These are phyloP conservation scores for Anguilla rostrata DNA, from an alignment of 2,113 vertebrate genomes.

Conservation along the genomic window DNA sequence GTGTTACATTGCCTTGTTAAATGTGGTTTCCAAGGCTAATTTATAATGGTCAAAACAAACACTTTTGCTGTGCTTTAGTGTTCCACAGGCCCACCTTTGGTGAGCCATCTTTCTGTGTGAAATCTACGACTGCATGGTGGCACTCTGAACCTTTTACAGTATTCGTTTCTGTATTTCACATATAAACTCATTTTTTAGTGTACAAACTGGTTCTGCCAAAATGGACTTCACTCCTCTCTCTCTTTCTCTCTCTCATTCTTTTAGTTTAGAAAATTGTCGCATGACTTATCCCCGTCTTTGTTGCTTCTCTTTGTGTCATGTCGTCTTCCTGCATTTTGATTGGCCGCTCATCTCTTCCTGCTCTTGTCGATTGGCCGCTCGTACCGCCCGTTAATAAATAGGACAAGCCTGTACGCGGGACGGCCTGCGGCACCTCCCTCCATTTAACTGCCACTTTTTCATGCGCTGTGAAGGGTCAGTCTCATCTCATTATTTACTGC, in stretches of 20 bases:
- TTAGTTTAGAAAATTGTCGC: conserved; percentile 46
- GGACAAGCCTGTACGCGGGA: conserved; percentile 90
- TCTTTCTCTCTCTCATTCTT: background rate
- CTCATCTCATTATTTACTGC: conserved; percentile 72
- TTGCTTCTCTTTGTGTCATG: conserved; percentile 59
- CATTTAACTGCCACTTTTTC: conserved; percentile 93
- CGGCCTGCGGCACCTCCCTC: conserved; percentile 85
- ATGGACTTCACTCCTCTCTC: conserved; percentile 28
- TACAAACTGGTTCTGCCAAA: background rate
- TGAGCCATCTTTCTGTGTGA: conserved; percentile 15
- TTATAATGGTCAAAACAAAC: too few species aligned
- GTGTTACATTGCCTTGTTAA: too few species aligned
- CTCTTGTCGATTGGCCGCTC: conserved; percentile 72
- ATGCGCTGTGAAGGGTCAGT: conserved; percentile 94
- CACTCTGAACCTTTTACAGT: background rate
- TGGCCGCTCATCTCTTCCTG: conserved; percentile 51
- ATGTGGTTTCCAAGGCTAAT: too few species aligned
- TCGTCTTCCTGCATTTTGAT: background rate
- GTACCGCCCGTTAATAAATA: conserved; percentile 73
- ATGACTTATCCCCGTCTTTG: conserved; percentile 62
- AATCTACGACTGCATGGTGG: background rate
- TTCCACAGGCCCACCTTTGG: background rate
- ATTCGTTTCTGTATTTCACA: conserved; percentile 22
- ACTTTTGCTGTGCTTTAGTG: background rate
- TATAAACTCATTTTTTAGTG: conserved; percentile 19